phyloP scores from a whole-genome alignment of 2,797 vertebrate species.

The Hypotaenidia okinawae region DNA sequence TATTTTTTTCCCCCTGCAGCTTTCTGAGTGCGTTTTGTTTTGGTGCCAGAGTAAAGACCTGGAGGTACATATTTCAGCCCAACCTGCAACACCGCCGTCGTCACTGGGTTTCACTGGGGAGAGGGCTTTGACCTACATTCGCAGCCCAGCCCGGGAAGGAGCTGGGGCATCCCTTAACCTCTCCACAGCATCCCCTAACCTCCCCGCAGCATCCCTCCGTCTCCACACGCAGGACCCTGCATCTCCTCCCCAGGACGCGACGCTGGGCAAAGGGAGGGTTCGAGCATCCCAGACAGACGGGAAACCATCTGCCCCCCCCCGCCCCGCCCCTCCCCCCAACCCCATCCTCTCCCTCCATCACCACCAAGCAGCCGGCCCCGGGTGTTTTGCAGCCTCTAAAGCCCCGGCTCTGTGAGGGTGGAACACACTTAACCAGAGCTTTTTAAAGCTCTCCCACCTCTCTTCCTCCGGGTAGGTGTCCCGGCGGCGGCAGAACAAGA shows the following conservation, averaged over 20 bases:
- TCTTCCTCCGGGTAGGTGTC: conserved; percentile 34
- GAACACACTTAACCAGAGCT: conserved; percentile 61
- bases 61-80: conserved; percentile 40
- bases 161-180: not conserved
- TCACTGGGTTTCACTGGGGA: not conserved
- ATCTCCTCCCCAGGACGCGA: fast-evolving
- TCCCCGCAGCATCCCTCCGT: not conserved
- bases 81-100: conserved; percentile 12
- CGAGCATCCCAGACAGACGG: not conserved
- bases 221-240: fast-evolving
- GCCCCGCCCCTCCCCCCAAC: not conserved
- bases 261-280: not conserved
- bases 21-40: conserved; percentile 65
- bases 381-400: not conserved
- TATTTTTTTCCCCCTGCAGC: conserved; percentile 16
- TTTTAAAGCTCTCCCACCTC: conserved; percentile 68
- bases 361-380: not conserved
- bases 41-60: conserved; percentile 61
- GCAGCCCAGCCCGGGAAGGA: not conserved
- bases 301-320: not conserved
- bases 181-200: not conserved
- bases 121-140: conserved; percentile 18
- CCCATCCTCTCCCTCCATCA: no score
- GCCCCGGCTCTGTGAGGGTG: not conserved
- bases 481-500: conserved; percentile 51